A percentile compares a stretch with the other conserved stretches of the same genome.
These are phyloP conservation scores for Chrysodeixis includens DNA, from an alignment of 2,888 invertebrate genomes.

Conservation along the genomic window DNA sequence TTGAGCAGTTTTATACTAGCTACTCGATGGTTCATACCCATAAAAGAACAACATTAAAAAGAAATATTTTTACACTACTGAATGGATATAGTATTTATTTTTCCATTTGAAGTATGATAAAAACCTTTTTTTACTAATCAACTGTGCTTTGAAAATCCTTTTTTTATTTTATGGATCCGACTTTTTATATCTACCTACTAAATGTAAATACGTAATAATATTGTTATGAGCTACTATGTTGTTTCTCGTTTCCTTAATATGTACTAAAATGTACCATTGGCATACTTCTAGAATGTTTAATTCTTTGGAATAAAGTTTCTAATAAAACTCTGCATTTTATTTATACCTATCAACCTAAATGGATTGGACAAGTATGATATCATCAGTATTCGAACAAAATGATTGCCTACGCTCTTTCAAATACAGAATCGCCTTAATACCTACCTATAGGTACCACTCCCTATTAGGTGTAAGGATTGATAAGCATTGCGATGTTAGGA, in stretches of 20 bases:
- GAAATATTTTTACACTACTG: background rate
- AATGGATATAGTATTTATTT: background rate
- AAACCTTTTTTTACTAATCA: background rate
- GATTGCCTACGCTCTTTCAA: background rate
- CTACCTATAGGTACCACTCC: background rate
- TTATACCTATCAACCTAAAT: background rate
- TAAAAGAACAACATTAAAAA: too few relatives aligned
- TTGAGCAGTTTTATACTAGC: background rate
- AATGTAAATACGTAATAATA: constrained; percentile 6
- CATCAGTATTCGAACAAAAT: background rate
- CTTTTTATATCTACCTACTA: constrained; percentile 1
- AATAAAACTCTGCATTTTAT: constrained; percentile 4
- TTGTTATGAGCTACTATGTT: background rate
- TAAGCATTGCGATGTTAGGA: too few relatives aligned
- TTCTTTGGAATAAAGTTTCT: constrained; percentile 15
- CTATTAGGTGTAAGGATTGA: too few relatives aligned
- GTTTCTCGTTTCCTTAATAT: background rate
- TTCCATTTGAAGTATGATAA: background rate
- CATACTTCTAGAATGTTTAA: constrained; percentile 2
- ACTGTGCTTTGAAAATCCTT: background rate
- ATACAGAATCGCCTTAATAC: background rate
- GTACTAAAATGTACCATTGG: constrained; percentile 7
- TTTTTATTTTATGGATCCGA: background rate
- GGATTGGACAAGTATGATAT: background rate
- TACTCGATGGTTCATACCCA: background rate